phyloP scores from a whole-genome alignment of 2,113 vertebrate genomes.

The Cygnus atratus region DNA sequence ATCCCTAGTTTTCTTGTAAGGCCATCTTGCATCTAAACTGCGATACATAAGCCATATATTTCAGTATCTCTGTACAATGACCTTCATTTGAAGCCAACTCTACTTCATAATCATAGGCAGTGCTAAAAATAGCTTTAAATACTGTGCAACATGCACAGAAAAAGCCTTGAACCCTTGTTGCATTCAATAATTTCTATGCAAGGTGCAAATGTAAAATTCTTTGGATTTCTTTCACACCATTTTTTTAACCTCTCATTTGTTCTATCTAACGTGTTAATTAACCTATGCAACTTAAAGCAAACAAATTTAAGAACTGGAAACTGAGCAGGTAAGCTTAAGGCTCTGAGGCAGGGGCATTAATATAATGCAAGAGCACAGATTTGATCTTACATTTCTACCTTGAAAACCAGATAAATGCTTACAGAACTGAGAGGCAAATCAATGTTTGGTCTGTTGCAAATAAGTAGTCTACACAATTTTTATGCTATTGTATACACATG shows the following conservation, averaged over 20 bases:
- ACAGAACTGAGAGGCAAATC: not conserved
- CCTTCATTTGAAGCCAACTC: not conserved
- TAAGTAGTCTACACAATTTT: not conserved
- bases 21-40: not conserved
- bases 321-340: not conserved
- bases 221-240: not conserved
- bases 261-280: not conserved
- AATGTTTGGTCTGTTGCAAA: conserved; percentile 40
- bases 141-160: not conserved
- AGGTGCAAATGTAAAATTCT: not conserved
- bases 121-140: not conserved
- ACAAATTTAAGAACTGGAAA: not conserved
- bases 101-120: not conserved
- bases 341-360: not conserved
- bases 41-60: not conserved
- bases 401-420: conserved; percentile 10
- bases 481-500: not conserved
- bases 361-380: not conserved
- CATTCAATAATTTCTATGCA: not conserved
- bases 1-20: not conserved
- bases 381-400: not conserved
- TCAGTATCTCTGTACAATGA: not conserved
- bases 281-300: not conserved
- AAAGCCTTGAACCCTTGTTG: not conserved
- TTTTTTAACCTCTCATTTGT: not conserved